Base-by-base conservation (phyloP, 2,113 vertebrate species). In the Piaya cayana region DNA sequence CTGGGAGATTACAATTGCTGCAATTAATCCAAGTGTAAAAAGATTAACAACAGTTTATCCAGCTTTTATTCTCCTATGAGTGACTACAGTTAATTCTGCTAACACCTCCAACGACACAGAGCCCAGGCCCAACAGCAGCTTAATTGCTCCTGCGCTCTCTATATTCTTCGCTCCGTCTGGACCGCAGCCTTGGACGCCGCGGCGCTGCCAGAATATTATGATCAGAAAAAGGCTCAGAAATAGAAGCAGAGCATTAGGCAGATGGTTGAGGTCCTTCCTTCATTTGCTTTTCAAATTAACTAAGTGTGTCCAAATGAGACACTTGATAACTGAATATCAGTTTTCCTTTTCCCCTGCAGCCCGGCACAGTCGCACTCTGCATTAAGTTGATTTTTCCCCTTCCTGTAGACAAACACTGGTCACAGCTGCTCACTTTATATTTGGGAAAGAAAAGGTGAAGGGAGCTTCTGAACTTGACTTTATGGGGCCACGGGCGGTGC, bases 281-380 rank as follows among this genome's bases (percentile, higher is more conserved):
- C 77, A 82, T 95, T 96, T 96, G 86, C 67, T 88, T 85, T 90
- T 88, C 82, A 95, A 65, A 95, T 92, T 62, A 93, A 84, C 37
- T 53, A 43, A 86, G 74, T 56, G 55, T 82, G 80, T 64, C 88
- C 90, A 93, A 89, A 96, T 47, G 71, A 95, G 84, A 53, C 58
- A 20, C 63, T 83, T 80, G 62, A 47, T 90, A 23, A 45, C 25
- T 32, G 58, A 82, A 25, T 78, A 90, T 42, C 71, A 63, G 49
- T 59, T 74, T 77, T 76, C 18, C 49, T 68, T 55, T 37, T n/a
- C 43, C 69, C 19, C 3, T 8, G 20, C 3, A 84, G 27, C 16
- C 64, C 58, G 7, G 8, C 53, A 15, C 8, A 69, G 69, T n/a
- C n/a, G n/a, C n/a, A n/a, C 14, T n/a, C 25, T 25, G 49, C 27